Percentiles rank a stretch among this genome's conserved stretches.
Conservation (phyloP, 1,140 invertebrate genomes). For the Periplaneta americana region DNA sequence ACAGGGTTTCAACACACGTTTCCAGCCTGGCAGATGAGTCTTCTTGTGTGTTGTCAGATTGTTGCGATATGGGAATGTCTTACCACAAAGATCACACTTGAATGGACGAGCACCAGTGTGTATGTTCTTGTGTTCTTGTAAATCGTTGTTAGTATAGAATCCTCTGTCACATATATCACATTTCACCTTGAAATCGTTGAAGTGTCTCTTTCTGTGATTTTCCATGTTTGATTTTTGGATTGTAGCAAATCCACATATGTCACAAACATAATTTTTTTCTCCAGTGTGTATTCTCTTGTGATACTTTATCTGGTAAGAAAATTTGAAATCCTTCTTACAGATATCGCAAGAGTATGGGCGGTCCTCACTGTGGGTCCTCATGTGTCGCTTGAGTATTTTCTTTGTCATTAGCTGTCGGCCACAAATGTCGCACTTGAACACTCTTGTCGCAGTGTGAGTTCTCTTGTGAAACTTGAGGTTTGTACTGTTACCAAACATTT, state of each 20-base stretch:
- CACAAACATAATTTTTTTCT: conserved; percentile 37
- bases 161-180: conserved; percentile 49
- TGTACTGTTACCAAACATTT: background rate
- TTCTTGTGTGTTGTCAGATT: conserved; percentile 49
- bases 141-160: conserved; percentile 37
- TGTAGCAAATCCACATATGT: conserved; percentile 38
- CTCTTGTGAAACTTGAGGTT: background rate
- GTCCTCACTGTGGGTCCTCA: conserved; percentile 40
- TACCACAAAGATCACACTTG: conserved; percentile 39
- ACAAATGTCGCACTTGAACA: background rate
- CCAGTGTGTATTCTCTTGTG: conserved; percentile 34
- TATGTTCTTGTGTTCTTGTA: conserved; percentile 48
- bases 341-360: conserved; percentile 43
- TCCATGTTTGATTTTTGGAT: conserved; percentile 34
- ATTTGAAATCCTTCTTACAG: conserved; percentile 43
- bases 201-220: conserved; percentile 42
- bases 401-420: conserved; percentile 21
- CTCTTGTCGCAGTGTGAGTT: background rate
- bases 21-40: conserved; percentile 28
- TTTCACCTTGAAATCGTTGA: conserved; percentile 48
- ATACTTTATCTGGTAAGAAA: conserved; percentile 39
- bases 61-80: conserved; percentile 36
- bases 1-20: conserved; percentile 39
- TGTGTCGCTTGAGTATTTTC: conserved; percentile 36
- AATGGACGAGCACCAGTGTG: conserved; percentile 44